Conservation (phyloP, 2,113 vertebrate species). For the Nyctibius bracteatus region DNA sequence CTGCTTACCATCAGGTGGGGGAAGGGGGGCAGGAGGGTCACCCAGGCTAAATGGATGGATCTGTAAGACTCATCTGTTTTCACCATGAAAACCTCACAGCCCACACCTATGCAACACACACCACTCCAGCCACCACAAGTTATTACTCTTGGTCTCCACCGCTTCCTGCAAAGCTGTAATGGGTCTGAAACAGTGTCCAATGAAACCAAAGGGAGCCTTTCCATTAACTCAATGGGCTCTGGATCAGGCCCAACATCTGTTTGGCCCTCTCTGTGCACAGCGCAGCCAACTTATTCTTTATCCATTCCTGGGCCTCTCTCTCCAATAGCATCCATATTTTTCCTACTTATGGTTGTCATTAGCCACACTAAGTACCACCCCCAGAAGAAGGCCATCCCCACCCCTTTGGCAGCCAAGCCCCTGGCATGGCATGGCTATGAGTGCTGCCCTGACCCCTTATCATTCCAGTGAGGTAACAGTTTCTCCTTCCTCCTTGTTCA, state of each 20-base stretch:
- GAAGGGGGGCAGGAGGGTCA: not conserved
- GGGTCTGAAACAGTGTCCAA: conserved; percentile 20
- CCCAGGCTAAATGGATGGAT: not conserved
- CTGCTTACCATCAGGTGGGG: not conserved
- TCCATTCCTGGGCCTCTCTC: conserved; percentile 26
- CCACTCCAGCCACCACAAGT: conserved; percentile 23
- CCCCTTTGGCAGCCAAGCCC: not conserved
- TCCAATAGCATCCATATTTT: conserved; percentile 35
- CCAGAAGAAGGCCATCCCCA: not conserved
- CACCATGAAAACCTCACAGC: conserved; percentile 36
- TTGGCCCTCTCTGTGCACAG: conserved; percentile 38
- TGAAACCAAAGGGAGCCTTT: conserved; percentile 56
- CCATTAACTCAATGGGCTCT: conserved; percentile 43
- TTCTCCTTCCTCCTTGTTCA: not conserved
- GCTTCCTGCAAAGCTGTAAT: conserved; percentile 42
- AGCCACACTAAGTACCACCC: not conserved
- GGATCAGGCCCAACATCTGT: conserved; percentile 52
- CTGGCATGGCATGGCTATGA: rapidly evolving
- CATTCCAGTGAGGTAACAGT: not conserved
- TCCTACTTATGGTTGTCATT: conserved; percentile 50
- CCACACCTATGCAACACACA: conserved; percentile 47
- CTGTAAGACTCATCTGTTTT: conserved; percentile 45
- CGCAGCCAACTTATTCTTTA: conserved; percentile 42
- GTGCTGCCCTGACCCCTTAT: not conserved
- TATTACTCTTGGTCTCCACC: conserved; percentile 48